phyloP scores from a whole-genome alignment of 2,888 invertebrate genomes.

The Torymus auratus region DNA sequence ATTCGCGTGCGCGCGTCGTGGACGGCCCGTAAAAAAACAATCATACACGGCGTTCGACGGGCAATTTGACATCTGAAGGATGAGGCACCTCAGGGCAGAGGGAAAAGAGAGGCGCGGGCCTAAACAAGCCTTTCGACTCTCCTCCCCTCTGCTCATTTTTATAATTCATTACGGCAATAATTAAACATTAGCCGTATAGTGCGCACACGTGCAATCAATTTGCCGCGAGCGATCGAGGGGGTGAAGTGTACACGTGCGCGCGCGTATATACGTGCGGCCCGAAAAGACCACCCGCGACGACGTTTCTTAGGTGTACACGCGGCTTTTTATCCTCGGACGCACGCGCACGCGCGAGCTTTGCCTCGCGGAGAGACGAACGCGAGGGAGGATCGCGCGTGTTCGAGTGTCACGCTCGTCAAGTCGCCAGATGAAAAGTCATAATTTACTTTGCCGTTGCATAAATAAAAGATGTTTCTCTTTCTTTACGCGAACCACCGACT shows the following conservation, averaged over 20 bases:
- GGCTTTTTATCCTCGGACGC: not conserved
- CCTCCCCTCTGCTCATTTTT: constrained; percentile 7
- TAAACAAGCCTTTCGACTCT: constrained; percentile 21
- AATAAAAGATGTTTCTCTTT: no score
- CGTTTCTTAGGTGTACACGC: not conserved
- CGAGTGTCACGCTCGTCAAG: no score
- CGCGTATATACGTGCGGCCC: not conserved
- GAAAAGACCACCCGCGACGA: constrained; percentile 13
- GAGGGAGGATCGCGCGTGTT: no score
- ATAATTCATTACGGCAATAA: constrained; percentile 39
- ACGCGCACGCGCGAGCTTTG: not conserved
- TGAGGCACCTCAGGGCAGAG: not conserved
- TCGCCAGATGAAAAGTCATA: no score
- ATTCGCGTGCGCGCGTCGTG: no score
- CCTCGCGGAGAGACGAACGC: no score
- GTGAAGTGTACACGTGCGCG: not conserved
- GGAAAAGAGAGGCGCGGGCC: not conserved
- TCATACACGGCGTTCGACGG: not conserved
- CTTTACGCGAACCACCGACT: no score
- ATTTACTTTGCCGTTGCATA: no score
- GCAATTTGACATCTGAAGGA: constrained; percentile 28
- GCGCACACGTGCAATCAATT: constrained; percentile 21
- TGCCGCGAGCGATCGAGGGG: constrained; percentile 14
- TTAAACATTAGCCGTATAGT: constrained; percentile 38
- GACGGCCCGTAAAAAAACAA: constrained; percentile 26